Conservation (phyloP, 2,797 vertebrate species). For the Takifugu ocellatus region DNA sequence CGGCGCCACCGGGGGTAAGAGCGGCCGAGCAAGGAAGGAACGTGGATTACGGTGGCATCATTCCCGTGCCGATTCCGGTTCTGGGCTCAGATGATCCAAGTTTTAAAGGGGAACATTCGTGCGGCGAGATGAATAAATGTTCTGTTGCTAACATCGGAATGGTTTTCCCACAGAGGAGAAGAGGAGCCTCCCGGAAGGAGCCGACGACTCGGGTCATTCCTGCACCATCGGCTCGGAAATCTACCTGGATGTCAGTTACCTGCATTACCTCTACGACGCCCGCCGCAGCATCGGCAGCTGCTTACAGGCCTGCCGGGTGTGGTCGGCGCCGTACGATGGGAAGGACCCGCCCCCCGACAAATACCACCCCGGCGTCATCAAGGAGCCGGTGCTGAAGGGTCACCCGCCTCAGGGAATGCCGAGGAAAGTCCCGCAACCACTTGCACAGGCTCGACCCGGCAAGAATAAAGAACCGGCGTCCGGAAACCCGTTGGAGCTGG, state of each 20-base stretch:
- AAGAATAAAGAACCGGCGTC: constrained; percentile 17
- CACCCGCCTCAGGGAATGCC: constrained; percentile 23
- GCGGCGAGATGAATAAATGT: background rate
- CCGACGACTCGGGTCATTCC: constrained; percentile 66
- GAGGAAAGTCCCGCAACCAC: constrained; percentile 26
- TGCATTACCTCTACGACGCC: constrained; percentile 93
- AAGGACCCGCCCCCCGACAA: constrained; percentile 84
- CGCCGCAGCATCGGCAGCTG: constrained; percentile 82
- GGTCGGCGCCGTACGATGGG: constrained; percentile 92
- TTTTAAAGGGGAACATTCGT: background rate
- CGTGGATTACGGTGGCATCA: background rate
- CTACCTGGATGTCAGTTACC: constrained; percentile 90
- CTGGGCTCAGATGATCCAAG: no score
- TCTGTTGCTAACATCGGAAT: background rate
- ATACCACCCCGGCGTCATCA: constrained; percentile 74
- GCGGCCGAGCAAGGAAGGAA: background rate
- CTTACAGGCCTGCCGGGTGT: constrained; percentile 84
- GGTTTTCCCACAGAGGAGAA: constrained; percentile 52
- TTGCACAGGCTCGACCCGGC: background rate
- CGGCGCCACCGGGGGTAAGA: constrained; percentile 47
- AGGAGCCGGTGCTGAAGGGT: constrained; percentile 65
- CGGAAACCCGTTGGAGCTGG: constrained; percentile 81
- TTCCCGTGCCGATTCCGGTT: background rate
- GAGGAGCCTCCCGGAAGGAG: constrained; percentile 42
- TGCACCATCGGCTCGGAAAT: constrained; percentile 87